These are phyloP conservation scores for Antitype chi DNA, from an alignment of 2,888 invertebrate genomes.

Conservation along the genomic window DNA sequence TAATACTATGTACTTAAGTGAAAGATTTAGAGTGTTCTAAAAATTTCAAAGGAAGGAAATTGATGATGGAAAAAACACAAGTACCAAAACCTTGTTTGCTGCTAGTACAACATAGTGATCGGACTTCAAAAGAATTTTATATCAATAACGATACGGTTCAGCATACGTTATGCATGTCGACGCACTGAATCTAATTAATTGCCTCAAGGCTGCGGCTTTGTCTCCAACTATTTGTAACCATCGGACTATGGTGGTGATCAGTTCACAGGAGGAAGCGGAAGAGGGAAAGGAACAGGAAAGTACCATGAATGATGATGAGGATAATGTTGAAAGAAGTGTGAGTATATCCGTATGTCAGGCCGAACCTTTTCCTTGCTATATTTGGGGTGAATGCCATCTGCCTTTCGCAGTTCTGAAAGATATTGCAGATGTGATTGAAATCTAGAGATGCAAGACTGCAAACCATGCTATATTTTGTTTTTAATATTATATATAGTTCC, in stretches of 20 bases:
- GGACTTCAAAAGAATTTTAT: conserved; percentile 44
- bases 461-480: neutral
- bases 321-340: conserved; percentile 1
- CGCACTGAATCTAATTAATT: conserved; percentile 86
- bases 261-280: conserved; percentile 54
- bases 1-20: neutral
- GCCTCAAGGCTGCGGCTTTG: conserved; percentile 83
- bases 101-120: neutral
- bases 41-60: neutral
- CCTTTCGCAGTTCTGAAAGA: neutral
- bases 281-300: conserved; percentile 19
- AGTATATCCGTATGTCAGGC: neutral
- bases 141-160: conserved; percentile 43
- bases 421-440: neutral
- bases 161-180: conserved; percentile 77
- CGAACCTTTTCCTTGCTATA: neutral
- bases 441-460: neutral
- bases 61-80: neutral
- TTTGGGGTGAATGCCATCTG: neutral
- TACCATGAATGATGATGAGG: conserved; percentile 23
- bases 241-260: conserved; percentile 68
- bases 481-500: neutral
- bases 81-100: neutral
- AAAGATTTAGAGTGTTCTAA: neutral
- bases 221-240: conserved; percentile 81